Percentiles rank a stretch among this genome's conserved stretches.
Evolutionary conservation across 2,797 vertebrate species (phyloP).

Genomic region (Ctenosaura bakeri): DNA sequence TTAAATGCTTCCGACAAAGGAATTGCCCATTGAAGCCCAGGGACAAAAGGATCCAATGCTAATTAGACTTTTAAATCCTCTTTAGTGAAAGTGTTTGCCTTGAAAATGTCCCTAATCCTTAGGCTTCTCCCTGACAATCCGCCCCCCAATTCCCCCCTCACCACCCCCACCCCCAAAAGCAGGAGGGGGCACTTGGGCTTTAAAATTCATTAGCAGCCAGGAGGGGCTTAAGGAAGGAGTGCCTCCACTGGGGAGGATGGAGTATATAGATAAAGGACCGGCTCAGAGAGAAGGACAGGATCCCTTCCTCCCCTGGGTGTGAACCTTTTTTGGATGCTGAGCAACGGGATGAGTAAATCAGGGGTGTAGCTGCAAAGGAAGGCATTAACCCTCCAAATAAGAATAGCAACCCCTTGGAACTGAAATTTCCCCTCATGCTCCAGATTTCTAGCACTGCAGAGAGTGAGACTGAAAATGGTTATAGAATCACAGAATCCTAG

Average conservation of each 20-base stretch:
- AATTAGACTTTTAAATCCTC: slow-evolving; percentile 76
- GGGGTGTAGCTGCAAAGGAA: too few relatives aligned
- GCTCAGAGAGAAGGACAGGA: slow-evolving; percentile 1
- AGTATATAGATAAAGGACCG: slow-evolving; percentile 74
- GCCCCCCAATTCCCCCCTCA: background rate
- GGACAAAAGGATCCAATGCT: background rate
- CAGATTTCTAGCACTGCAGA: too few relatives aligned
- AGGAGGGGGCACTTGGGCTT: slow-evolving; percentile 82
- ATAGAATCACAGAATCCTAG: too few relatives aligned
- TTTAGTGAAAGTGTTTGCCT: slow-evolving; percentile 77
- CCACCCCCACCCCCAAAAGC: slow-evolving; percentile 55
- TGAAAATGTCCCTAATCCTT: slow-evolving; percentile 84
- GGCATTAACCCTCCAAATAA: too few relatives aligned
- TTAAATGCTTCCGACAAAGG: background rate
- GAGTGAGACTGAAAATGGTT: too few relatives aligned
- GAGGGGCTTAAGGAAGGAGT: slow-evolving; percentile 79
- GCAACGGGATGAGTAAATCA: background rate
- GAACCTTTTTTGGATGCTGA: background rate
- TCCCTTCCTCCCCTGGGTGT: too few relatives aligned
- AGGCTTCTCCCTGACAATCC: slow-evolving; percentile 44
- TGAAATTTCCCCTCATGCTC: too few relatives aligned
- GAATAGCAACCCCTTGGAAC: too few relatives aligned
- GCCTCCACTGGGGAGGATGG: slow-evolving; percentile 58
- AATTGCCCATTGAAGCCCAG: background rate
- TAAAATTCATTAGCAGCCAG: slow-evolving; percentile 84